Conservation (phyloP, 2,888 invertebrate species). For the Muschampia plurimacula region DNA sequence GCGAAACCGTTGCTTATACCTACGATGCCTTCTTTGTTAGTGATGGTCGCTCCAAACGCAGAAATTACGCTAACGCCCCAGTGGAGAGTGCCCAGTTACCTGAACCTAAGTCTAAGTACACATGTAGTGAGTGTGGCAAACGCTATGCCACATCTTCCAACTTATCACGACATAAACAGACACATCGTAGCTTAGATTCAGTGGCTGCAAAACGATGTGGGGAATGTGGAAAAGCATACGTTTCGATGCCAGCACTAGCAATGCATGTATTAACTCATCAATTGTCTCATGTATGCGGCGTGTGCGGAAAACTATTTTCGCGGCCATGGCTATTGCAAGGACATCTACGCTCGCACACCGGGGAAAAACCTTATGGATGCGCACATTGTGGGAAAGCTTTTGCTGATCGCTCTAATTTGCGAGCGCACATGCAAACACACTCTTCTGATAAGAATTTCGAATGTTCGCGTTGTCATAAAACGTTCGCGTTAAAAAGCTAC, state of each 20-base stretch:
- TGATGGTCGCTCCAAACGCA: conserved; percentile 94
- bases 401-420: conserved; percentile 96
- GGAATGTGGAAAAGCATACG: conserved; percentile 97
- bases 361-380: conserved; percentile 97
- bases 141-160: conserved; percentile 96
- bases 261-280: conserved; percentile 98
- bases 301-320: conserved; percentile 98
- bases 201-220: conserved; percentile 96
- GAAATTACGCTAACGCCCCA: conserved; percentile 77
- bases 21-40: conserved; percentile 97
- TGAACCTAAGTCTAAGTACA: conserved; percentile 84
- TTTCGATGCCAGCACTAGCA: conserved; percentile 98
- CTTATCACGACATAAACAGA: conserved; percentile 95
- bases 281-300: conserved; percentile 95
- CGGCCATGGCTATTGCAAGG: conserved; percentile 97
- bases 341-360: conserved; percentile 96
- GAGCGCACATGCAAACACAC: conserved; percentile 99
- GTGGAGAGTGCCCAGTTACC: conserved; percentile 68
- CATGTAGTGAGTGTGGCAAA: conserved; percentile 95
- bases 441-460: conserved; percentile 96
- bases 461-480: conserved; percentile 96
- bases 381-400: conserved; percentile 98
- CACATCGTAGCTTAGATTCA: conserved; percentile 96
- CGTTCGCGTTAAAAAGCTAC: conserved; percentile 98
- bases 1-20: conserved; percentile 94